Base-by-base conservation (phyloP, 2,888 invertebrate genomes). In the Odontocolon sp. region DNA sequence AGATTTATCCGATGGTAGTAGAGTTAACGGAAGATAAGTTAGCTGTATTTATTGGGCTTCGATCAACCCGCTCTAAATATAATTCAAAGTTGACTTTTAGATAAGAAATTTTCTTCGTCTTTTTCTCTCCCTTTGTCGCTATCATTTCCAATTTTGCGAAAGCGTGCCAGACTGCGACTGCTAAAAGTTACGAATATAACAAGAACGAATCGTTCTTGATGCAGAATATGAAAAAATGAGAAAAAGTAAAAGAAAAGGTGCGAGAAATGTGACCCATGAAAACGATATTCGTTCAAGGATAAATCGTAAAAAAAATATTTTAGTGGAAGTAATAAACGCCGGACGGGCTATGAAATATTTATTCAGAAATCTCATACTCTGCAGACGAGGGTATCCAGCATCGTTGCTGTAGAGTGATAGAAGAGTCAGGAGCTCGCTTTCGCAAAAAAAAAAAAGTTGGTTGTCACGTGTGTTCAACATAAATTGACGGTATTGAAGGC, bases 61-160 rank as follows among this genome's bases (percentile, higher is more conserved):
- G 54, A 78, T 47, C 23, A 67, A 54, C 54, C 56, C 59, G 28
- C 33, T 38, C 77, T 71, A 16, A 42, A 77, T 74, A 26, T 4
- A 63, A 68, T 63, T 45, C 14, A 69, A 66, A 72, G 38, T n/a
- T 16, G 42, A 47, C 31, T 66, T 40, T 73, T 67, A 52, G 59
- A 52, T 42, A 18, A 42, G n/a, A 52, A 21, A 26, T 31, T 31
- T 67, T 47, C 4, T 42, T 6, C 14, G 9, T 16, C 28, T 26
- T 11, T 72, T 36, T 23, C 40, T 59, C n/a, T n/a, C n/a, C n/a
- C 23, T 26, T 23, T 18, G 50, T 38, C 52, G 33, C 54, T 6
- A 3, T 11, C 11, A 2, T 23, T 56, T 63, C 56, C 36, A 56
- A 42, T 57, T 47, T 45, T 36, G 36, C 8, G 47, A 26, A 45